Base-by-base conservation (phyloP, 2,113 vertebrate species). In the Sebastes schlegelii region DNA sequence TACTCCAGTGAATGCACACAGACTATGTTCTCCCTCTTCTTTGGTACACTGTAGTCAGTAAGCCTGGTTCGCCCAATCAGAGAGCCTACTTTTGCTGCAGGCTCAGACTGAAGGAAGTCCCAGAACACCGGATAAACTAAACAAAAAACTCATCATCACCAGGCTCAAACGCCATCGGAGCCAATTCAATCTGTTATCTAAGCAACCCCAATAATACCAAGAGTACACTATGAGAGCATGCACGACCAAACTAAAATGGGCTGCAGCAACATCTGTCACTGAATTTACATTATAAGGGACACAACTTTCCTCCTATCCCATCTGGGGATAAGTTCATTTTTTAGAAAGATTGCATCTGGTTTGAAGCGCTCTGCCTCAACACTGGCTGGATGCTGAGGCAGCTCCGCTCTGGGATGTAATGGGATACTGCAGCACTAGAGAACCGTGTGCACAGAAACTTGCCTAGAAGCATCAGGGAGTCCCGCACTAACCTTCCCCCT, bases 391-490 rank as follows among this genome's bases (percentile, higher is more conserved):
- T 91, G 92, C 89, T 92, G 89, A 92, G 88, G 88, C 88, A 86
- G 91, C 90, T 91, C 71, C 23, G 49, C 83, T 86, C 84, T 54
- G 87, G 91, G 89, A 90, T 93, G 90, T 90, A 92, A 93, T 86
- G 88, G 92, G 92, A 95, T 94, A 95, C 94, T 95, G 93, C 93
- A 93, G 94, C 92, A 95, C 90, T 92, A 86, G 91, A 94, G 93
- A 92, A 94, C 93, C 91, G 93, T 95, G 94, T 93, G 94, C 93
- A 94, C 86, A 91, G 71, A 92, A 95, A 95, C 93, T 94, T 94
- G 94, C 92, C 92, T 90, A 57, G 90, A 84, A 94, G 93, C 92
- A 93, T 92, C 91, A 89, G 93, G 94, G 94, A 94, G 94, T 95
- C 94, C 92, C 88, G 81, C 90, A 90, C 91, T 91, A 90, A 86